Percentiles rank a stretch among this genome's conserved stretches.
phyloP scores from a whole-genome alignment of 2,113 vertebrate genomes.

The Sporophila hypoxantha region DNA sequence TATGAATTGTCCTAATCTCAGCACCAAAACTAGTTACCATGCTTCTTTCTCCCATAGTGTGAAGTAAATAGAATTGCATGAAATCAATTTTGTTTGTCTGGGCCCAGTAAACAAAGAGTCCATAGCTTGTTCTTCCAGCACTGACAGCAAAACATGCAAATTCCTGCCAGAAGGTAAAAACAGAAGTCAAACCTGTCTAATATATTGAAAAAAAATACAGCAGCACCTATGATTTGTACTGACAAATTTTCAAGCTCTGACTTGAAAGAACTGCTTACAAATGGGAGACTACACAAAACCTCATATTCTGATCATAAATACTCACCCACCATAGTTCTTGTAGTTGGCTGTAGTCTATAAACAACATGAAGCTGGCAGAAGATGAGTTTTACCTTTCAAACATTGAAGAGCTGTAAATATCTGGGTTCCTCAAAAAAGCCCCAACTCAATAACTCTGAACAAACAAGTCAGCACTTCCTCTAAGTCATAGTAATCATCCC shows the following conservation, averaged over 20 bases:
- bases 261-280: not conserved
- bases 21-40: slow-evolving; percentile 56
- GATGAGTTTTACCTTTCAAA: slow-evolving; percentile 69
- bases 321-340: slow-evolving; percentile 88
- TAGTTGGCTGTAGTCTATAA: slow-evolving; percentile 76
- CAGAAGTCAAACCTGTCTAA: not conserved
- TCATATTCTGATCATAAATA: not conserved
- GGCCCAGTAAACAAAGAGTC: slow-evolving; percentile 79
- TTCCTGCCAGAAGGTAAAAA: slow-evolving; percentile 63
- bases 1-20: not conserved
- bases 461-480: slow-evolving; percentile 81
- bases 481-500: slow-evolving; percentile 84
- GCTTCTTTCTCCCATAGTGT: slow-evolving; percentile 73
- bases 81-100: slow-evolving; percentile 79
- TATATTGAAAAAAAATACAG: not conserved
- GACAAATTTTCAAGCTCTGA: not conserved
- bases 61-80: slow-evolving; percentile 80
- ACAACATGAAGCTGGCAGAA: slow-evolving; percentile 81
- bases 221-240: not conserved
- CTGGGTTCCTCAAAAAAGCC: slow-evolving; percentile 73
- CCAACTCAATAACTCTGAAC: slow-evolving; percentile 80
- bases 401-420: slow-evolving; percentile 61
- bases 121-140: slow-evolving; percentile 85
- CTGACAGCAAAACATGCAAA: slow-evolving; percentile 85
- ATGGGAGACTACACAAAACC: not conserved